Percentiles rank a stretch among this genome's conserved stretches.
These are phyloP conservation scores for Triplophysa bombifrons DNA, from an alignment of 2,797 vertebrate genomes.

Conservation along the genomic window DNA sequence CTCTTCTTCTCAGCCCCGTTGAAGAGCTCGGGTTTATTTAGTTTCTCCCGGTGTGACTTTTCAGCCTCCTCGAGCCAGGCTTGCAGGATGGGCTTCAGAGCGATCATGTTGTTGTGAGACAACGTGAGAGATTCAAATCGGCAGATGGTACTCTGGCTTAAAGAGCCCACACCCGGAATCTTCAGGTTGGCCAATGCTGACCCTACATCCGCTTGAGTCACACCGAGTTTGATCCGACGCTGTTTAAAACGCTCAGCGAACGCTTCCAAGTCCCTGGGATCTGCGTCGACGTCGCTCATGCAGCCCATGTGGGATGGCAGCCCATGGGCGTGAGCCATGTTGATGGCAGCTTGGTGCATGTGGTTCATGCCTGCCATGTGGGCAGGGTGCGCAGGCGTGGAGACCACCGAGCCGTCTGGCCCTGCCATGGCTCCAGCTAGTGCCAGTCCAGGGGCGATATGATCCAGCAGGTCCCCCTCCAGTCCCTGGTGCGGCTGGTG, in stretches of 20 bases:
- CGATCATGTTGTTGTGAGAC: slow-evolving; percentile 96
- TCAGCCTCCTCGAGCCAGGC: slow-evolving; percentile 97
- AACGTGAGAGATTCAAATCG: slow-evolving; percentile 92
- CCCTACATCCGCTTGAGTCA: slow-evolving; percentile 96
- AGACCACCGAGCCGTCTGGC: slow-evolving; percentile 94
- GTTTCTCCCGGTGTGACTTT: slow-evolving; percentile 94
- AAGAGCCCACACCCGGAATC: slow-evolving; percentile 91
- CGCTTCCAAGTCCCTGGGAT: slow-evolving; percentile 95
- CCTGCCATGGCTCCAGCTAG: slow-evolving; percentile 89
- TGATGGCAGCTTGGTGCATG: slow-evolving; percentile 97
- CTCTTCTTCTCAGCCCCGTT: slow-evolving; percentile 94
- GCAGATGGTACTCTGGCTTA: slow-evolving; percentile 94
- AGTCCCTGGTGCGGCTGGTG: slow-evolving; percentile 95
- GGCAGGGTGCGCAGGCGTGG: slow-evolving; percentile 89
- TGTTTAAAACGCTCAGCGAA: slow-evolving; percentile 98
- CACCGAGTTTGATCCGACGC: slow-evolving; percentile 95
- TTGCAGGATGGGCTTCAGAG: slow-evolving; percentile 94
- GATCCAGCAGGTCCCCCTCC: slow-evolving; percentile 96
- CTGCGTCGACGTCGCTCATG: slow-evolving; percentile 96
- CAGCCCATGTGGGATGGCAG: slow-evolving; percentile 92
- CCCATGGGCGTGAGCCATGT: slow-evolving; percentile 97
- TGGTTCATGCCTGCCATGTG: slow-evolving; percentile 98
- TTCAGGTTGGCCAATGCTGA: slow-evolving; percentile 91
- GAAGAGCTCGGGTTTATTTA: slow-evolving; percentile 96
- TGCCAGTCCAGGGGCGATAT: slow-evolving; percentile 93